A percentile compares a stretch with the other conserved stretches of the same genome.
Evolutionary conservation across 2,797 vertebrate species (phyloP).

Genomic region (Chrysocyon brachyurus): DNA sequence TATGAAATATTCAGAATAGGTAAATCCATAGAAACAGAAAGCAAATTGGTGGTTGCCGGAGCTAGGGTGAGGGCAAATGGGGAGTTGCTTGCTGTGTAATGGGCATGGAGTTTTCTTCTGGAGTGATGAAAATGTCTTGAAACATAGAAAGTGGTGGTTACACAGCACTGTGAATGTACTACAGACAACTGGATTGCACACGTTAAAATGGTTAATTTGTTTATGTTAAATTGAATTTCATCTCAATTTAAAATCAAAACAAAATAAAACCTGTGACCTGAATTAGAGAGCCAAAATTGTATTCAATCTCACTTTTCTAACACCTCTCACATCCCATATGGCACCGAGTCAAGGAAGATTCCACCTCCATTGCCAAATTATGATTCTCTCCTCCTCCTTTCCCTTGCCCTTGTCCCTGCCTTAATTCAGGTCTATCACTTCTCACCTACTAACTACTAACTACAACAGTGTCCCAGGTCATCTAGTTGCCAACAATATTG

Average conservation of each 20-base stretch:
- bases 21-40: neutral
- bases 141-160: neutral
- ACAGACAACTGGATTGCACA: neutral
- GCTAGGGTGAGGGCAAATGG: neutral
- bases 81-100: neutral
- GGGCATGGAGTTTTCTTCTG: neutral
- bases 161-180: neutral
- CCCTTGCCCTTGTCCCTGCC: neutral
- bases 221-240: slow-evolving; percentile 19
- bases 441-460: neutral
- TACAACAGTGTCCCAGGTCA: neutral
- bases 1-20: neutral
- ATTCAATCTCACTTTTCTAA: neutral
- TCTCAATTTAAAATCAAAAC: neutral
- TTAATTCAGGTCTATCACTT: neutral
- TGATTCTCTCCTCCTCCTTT: neutral
- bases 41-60: neutral
- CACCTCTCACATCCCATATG: neutral
- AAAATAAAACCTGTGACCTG: neutral
- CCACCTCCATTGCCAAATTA: neutral
- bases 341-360: neutral
- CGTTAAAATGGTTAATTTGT: neutral
- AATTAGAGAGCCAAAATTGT: slow-evolving; percentile 32
- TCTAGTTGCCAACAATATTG: neutral
- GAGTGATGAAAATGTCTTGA: neutral